Evolutionary conservation across 2,888 invertebrate genomes (phyloP), one percentile per base, ranked within the genome.

Genomic region (Phortica okadai): DNA sequence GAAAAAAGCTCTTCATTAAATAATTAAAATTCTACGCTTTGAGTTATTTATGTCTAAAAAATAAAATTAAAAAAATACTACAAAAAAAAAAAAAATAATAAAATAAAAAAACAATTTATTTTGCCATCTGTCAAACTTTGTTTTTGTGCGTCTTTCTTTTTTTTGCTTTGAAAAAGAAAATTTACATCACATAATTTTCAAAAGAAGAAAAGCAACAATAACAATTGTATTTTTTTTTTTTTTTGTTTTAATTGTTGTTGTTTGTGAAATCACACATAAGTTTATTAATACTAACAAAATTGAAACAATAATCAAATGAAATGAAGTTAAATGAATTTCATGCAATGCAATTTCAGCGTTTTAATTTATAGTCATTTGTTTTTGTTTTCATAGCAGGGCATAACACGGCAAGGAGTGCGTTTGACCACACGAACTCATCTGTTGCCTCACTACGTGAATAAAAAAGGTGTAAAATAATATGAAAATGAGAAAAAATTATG

Each of bases 281-380:
- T 69, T 69, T 69, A 69, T 69, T 69, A 69, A 69, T 69, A 69
- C 56, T 72, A 33, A 72, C 54, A 72, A 72, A 33, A 54, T 72
- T 72, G 54, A 72, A 72, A 25, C 70, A 72, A 72, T 72, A 72
- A 72, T 72, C 54, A 72, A 72, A 72, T 33, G 56, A 50, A 72
- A 72, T 72, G 21, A 54, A 72, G 33, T 72, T 72, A 72, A 33
- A 54, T 25, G 25, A 11, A 14, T 14, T 7, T 41, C 33, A 33
- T 33, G 33, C 33, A 33, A 33, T 33, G 33, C 33, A 33, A 33
- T 33, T 33, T 8, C 50, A 50, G 10, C 50, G 50, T 50, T 8
- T 8, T 50, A 50, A 50, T 50, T 50, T 50, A 50, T 76, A 76
- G 50, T 41, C 64, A 62, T 58, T 62, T 74, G 41, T 25, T 62